Base-by-base conservation (phyloP, 2,113 vertebrate genomes). In the Speoplatyrhinus poulsoni region DNA sequence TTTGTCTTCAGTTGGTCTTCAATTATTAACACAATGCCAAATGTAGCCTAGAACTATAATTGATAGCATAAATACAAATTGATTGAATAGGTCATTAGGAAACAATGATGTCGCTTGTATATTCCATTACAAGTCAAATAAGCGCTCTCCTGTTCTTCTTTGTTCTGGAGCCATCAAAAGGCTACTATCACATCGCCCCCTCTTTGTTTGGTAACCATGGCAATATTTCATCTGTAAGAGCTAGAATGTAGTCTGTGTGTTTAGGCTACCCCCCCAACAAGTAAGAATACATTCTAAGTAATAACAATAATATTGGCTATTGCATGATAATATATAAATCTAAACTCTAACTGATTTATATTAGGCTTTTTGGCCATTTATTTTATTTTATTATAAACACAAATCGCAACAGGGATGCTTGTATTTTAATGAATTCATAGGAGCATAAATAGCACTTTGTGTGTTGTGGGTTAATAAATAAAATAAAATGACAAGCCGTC, bases 191-290 rank as follows among this genome's bases (percentile, higher is more conserved):
- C 89, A 88, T 89, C 88, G 67, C 69, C 85, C 86, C 84, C 80
- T 91, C 91, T 93, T 92, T 93, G 92, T 93, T 93, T 90, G 89
- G 93, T 94, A 89, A 92, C 93, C 91, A 93, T 93, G 90, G 85
- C 88, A 80, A 93, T 92, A 83, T 87, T 88, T 90, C 86, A 89
- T 91, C 89, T 85, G 85, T 87, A 85, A 67, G 56, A 9, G 67
- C 12, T 10, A 67, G 49, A 17, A 83, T 80, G 78, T 73, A 67
- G 77, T 13, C 12, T 52, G 50, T n/a, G 11, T 11, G 15, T 52
- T 4, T 5, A 13, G 12, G 50, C 12, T 52, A n/a, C 57, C 66
- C 62, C 62, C 57, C 70, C 64, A 57, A 53, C 17, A 47, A 65
- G 62, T 74, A 59, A 1, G 67, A 56, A 75, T 47, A 11, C 46